Evolutionary conservation across 2,113 vertebrate genomes (phyloP), one percentile per base, ranked within the genome.

Genomic region (Leucopsar rothschildi): DNA sequence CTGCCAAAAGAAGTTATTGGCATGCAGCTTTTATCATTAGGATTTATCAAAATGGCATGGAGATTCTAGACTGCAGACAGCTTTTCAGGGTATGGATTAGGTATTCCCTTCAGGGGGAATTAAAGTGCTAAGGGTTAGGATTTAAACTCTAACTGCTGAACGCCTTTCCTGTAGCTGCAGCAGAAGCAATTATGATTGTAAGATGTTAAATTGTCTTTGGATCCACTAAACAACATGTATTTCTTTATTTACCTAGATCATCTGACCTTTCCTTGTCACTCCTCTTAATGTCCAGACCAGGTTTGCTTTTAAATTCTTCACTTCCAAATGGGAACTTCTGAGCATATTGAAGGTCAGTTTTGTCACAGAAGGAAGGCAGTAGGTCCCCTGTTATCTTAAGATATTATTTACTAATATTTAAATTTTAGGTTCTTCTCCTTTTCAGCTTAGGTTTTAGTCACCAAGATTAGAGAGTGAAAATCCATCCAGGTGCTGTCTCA

Each of bases 251-350:
- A 71, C 9, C n/a, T 73, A 55, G 22, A n/a, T 23, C 60, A 45
- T n/a, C 40, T 65, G 25, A 53, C 31, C n/a, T 86, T 73, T 77
- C 53, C 20, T 53, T 80, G 35, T 59, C 69, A 60, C 22, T 82
- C 47, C 1, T 1, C 29, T 66, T 31, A 75, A 28, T 4, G 11
- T 47, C 47, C 52, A 10, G 4, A 52, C n/a, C 40, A 93, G 71
- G 59, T 85, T 20, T 60, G 44, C 57, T 87, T 87, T 42, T 25
- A 89, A 82, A 89, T 75, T 47, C 31, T n/a, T 86, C 57, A 47
- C 39, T 84, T 96, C 52, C 64, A 78, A 84, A 66, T 8, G 12
- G 23, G 47, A 83, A 59, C 60, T 82, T 78, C 31, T 13, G 57
- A 25, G 33, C 27, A 39, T 42, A 53, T 0, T 88, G 64, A 31